These are phyloP conservation scores for Hydrochoerus hydrochaeris DNA, from an alignment of 2,113 vertebrate species.

Conservation along the genomic window DNA sequence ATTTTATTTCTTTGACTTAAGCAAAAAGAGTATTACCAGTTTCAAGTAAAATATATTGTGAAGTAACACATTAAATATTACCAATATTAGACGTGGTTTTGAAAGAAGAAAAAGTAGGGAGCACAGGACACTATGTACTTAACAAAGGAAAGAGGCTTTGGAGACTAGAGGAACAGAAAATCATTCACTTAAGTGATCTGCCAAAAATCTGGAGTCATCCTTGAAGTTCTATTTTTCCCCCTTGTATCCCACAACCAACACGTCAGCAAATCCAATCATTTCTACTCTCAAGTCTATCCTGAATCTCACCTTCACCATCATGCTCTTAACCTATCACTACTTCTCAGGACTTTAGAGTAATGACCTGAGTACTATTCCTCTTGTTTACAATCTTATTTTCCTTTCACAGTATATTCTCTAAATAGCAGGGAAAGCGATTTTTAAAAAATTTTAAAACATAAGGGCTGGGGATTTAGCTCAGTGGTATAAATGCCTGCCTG, in stretches of 20 bases:
- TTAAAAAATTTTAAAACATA: background rate
- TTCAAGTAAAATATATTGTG: constrained; percentile 57
- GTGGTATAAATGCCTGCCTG: too few relatives aligned
- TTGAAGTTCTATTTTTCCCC: constrained; percentile 35
- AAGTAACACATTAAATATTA: constrained; percentile 48
- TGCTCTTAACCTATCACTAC: background rate
- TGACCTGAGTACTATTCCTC: background rate
- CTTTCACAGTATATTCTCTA: constrained; percentile 34
- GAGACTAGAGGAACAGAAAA: background rate
- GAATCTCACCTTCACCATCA: background rate
- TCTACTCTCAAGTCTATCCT: background rate
- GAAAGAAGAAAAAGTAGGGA: constrained; percentile 23
- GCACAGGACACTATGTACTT: background rate
- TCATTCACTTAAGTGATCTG: constrained; percentile 20
- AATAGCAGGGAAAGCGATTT: background rate
- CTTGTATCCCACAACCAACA: constrained; percentile 9
- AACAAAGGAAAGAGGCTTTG: constrained; percentile 42
- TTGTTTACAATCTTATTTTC: constrained; percentile 8
- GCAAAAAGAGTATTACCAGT: constrained; percentile 49
- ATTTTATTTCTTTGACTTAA: constrained; percentile 50
- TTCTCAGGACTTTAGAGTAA: background rate
- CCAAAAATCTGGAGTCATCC: constrained; percentile 6
- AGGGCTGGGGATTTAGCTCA: too few relatives aligned
- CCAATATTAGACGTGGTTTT: constrained; percentile 29
- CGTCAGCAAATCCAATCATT: constrained; percentile 1